Percentiles rank a stretch among this genome's conserved stretches.
phyloP scores from a whole-genome alignment of 2,113 vertebrate genomes.

The Gymnogyps californianus region DNA sequence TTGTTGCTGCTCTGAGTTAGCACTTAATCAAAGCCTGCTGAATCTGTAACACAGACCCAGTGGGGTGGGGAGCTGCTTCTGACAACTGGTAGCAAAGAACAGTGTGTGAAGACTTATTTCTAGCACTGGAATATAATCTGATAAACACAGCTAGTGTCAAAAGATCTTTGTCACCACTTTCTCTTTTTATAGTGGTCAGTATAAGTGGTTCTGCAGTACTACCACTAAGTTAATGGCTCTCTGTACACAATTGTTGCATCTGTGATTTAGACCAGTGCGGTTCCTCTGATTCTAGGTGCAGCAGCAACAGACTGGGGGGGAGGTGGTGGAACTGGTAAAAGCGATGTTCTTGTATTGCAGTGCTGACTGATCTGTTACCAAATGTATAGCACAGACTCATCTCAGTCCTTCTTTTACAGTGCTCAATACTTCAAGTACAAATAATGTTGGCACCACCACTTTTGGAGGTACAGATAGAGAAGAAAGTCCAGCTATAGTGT shows the following conservation, averaged over 20 bases:
- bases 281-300: background rate
- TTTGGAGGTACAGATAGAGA: background rate
- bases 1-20: background rate
- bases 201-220: background rate
- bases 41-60: background rate
- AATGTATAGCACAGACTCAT: background rate
- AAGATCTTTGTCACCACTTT: background rate
- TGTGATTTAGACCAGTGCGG: background rate
- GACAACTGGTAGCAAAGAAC: background rate
- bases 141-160: background rate
- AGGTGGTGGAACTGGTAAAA: background rate
- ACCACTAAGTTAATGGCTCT: background rate
- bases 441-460: background rate
- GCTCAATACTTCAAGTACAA: background rate
- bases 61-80: background rate
- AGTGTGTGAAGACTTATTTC: background rate
- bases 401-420: background rate
- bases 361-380: background rate
- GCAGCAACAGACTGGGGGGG: accelerated
- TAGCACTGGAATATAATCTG: background rate
- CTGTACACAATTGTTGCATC: too few relatives aligned
- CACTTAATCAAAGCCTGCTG: background rate
- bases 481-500: background rate
- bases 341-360: background rate
- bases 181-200: background rate